Conservation (phyloP, 2,113 vertebrate species). For the cat (Felis catus) region F.catus_Fca126_mat1.0 CM031416.1:20632001-20632500, state of each 20-base stretch:
- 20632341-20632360: background rate
- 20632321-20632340: background rate
- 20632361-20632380: background rate
- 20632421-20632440: background rate
- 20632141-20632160: conserved; percentile 12
- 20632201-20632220: background rate
- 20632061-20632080: background rate
- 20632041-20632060: background rate
- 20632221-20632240: background rate
- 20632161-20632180: background rate
- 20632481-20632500: background rate
- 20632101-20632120: background rate
- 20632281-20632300: background rate
- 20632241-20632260: background rate
- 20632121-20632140: background rate
- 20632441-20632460: background rate
- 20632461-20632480: background rate
- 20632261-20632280: background rate
- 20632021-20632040: background rate
- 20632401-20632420: background rate
- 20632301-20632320: background rate
- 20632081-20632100: background rate
- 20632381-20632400: background rate
- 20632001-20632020: background rate
- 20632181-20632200: background rate